Evolutionary conservation across 2,888 invertebrate species (phyloP).

Genomic region (Drosophila setosimentum): DNA sequence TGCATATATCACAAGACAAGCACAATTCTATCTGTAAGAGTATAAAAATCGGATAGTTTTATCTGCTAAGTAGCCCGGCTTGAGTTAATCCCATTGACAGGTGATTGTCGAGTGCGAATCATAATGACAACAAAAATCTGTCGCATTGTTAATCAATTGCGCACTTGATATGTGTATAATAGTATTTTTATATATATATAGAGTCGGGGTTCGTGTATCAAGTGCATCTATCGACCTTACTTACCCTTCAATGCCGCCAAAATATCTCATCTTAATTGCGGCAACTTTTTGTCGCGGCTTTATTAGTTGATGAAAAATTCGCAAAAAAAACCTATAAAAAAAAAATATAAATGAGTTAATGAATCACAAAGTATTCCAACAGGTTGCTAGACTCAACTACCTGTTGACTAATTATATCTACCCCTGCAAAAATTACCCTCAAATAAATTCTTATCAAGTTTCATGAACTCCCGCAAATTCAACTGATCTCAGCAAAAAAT

Average conservation of each 20-base stretch:
- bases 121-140: slow-evolving; percentile 19
- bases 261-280: slow-evolving; percentile 74
- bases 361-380: slow-evolving; percentile 13
- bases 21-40: not conserved
- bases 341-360: slow-evolving; percentile 18
- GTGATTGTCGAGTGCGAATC: slow-evolving; percentile 11
- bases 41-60: not conserved
- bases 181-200: slow-evolving; percentile 26
- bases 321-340: slow-evolving; percentile 40
- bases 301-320: slow-evolving; percentile 4
- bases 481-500: slow-evolving; percentile 25
- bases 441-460: slow-evolving; percentile 57
- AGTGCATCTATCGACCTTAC: slow-evolving; percentile 47
- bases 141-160: slow-evolving; percentile 40
- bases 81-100: slow-evolving; percentile 34
- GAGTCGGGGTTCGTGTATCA: slow-evolving; percentile 28
- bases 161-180: slow-evolving; percentile 35
- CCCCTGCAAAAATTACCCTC: not conserved
- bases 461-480: slow-evolving; percentile 22
- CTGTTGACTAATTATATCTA: slow-evolving; percentile 1
- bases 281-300: slow-evolving; percentile 21
- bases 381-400: slow-evolving; percentile 26
- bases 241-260: slow-evolving; percentile 83
- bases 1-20: not conserved
- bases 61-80: slow-evolving; percentile 5